Evolutionary conservation across 2,113 vertebrate genomes (phyloP), one percentile per base, ranked within the genome.

Genomic region (Xenopus borealis): DNA sequence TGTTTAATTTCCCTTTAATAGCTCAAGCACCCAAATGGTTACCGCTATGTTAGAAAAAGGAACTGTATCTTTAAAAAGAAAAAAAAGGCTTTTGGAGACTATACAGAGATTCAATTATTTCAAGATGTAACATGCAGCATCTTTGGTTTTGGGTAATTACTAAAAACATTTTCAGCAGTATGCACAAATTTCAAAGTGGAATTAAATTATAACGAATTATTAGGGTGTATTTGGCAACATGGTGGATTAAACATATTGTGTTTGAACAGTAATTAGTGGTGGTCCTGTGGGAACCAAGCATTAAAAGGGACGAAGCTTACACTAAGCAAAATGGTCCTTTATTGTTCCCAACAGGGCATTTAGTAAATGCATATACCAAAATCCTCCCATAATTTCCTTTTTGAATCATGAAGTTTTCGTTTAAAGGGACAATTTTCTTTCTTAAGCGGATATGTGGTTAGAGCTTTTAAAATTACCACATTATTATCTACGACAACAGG

Each of bases 321-420:
- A 80, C 83, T 80, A 78, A 82, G 84, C 86, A 79, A 71, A 83
- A 66, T 75, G 80, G 83, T 80, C 83, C 79, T 82, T 81, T 79
- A 66, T 9, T 83, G 78, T 83, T 87, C 85, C 88, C 84, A 30
- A 4, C 78, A 86, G 88, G 82, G 82, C 78, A 83, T 80, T 88
- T 71, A 82, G 75, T 77, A 80, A 58, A 71, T 81, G 84, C 84
- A 79, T 80, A 78, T 80, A 80, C 82, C 84, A 83, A 76, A 84
- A 79, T 79, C 82, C 70, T 82, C 79, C 79, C 79, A 85, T 74
- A 82, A 85, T 71, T 79, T 81, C 81, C 27, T 45, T 55, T 64
- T 69, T 63, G n/a, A 69, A 63, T 63, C 18, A 63, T 69, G 45
- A 62, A 63, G 46, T 76, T 76, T 76, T n/a, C 57, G 66, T 63